Conservation (phyloP, 1,140 invertebrate genomes). For the Battus philenor region DNA sequence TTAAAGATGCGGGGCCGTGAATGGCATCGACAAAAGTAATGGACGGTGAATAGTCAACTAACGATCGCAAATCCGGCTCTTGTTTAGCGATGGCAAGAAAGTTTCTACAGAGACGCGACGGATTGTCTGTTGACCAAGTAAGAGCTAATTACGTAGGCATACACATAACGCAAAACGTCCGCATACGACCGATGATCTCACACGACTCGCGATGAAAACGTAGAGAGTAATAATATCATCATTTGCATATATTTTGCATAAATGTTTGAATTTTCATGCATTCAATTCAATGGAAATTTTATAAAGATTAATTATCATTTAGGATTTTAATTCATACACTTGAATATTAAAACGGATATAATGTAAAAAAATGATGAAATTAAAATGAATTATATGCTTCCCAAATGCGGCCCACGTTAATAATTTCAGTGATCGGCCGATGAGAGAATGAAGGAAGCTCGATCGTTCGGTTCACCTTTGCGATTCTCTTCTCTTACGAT, state of each 20-base stretch:
- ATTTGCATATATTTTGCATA: no score
- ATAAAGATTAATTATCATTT: no score
- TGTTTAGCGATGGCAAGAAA: slow-evolving; percentile 8
- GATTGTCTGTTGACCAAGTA: slow-evolving; percentile 2
- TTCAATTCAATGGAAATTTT: no score
- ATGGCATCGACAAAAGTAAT: not conserved
- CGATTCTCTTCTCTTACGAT: slow-evolving; percentile 20
- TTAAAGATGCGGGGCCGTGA: no score
- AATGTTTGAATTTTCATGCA: no score
- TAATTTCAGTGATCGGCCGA: slow-evolving; percentile 20
- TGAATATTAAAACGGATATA: no score
- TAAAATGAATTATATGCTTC: no score
- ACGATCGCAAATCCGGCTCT: slow-evolving; percentile 7
- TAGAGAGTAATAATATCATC: not conserved
- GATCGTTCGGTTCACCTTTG: slow-evolving; percentile 17
- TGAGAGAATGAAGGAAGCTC: slow-evolving; percentile 24
- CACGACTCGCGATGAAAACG: not conserved
- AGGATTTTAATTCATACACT: no score
- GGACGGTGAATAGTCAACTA: not conserved
- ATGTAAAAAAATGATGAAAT: no score
- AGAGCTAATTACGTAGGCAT: not conserved
- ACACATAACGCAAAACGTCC: slow-evolving; percentile 7
- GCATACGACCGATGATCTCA: slow-evolving; percentile 5
- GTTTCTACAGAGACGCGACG: not conserved
- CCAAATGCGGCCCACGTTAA: slow-evolving; percentile 13